Conservation (phyloP, 2,888 invertebrate species). For the Euzophera pinguis region DNA sequence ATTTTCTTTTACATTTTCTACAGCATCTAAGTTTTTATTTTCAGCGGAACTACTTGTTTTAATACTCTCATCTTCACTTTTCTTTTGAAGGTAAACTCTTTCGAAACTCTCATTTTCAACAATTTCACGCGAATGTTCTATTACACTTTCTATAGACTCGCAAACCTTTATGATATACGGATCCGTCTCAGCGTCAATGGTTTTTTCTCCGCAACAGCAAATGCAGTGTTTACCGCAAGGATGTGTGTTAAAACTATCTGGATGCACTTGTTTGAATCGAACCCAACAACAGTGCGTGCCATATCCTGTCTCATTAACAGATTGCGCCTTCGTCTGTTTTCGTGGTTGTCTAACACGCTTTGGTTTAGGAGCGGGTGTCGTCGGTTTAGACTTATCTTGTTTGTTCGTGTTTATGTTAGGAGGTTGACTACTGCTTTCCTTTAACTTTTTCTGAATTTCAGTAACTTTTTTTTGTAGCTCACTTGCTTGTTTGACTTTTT, state of each 20-base stretch:
- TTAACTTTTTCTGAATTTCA: constrained; percentile 18
- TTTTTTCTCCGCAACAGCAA: neutral
- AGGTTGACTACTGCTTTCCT: neutral
- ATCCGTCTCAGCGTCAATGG: neutral
- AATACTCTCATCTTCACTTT: neutral
- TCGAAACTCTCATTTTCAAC: neutral
- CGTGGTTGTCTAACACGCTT: neutral
- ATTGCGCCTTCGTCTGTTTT: neutral
- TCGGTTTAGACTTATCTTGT: too few species aligned
- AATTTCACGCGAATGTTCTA: constrained; percentile 17
- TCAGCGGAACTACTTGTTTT: neutral
- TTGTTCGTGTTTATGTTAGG: neutral
- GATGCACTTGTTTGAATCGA: neutral
- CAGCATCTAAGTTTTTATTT: neutral
- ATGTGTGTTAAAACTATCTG: neutral
- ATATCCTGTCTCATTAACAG: neutral
- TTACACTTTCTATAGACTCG: constrained; percentile 25
- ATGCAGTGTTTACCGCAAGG: neutral
- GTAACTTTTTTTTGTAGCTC: constrained; percentile 14
- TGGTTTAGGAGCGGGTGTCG: neutral
- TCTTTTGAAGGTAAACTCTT: neutral
- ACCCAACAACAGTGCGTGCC: neutral
- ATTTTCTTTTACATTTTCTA: neutral
- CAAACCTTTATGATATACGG: constrained; percentile 17
- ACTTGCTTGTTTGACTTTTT: neutral